Base-by-base conservation (phyloP, 2,113 vertebrate species). In the Rhegmatorhina hoffmannsi region DNA sequence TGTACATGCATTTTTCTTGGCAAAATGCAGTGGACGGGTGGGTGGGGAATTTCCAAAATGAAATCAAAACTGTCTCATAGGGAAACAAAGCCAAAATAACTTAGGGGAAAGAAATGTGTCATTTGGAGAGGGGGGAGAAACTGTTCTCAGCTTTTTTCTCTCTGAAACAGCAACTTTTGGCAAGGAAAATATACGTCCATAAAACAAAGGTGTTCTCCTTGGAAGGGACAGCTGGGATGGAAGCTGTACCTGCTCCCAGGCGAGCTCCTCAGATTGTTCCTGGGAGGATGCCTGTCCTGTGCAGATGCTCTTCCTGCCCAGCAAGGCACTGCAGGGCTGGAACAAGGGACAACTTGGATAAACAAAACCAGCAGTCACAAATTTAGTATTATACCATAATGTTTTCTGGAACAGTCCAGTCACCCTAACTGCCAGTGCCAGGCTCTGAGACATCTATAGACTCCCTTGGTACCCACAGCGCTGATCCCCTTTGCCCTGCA, bases 21-120 rank as follows among this genome's bases (percentile, higher is more conserved):
- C 38, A 89, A 95, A 95, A 89, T 40, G 26, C 11, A 89, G 38
- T 2, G 29, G 21, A 58, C 0, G 0, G 26, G 50, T 62, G 46
- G 85, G 43, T 29, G n/a, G 55, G 76, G 43, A 67, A 86, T 74
- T 94, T 90, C 74, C 63, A 90, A 79, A 92, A 92, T 73, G 26
- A 89, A 92, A 91, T 87, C 60, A 87, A 74, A 95, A 84, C 38
- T 43, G 64, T 36, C 84, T 94, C 43, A 70, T 1, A 1, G 52
- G 43, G 36, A 89, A 96, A 67, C 34, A 92, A 87, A 55, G 46
- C 38, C 15, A 75, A 94, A 91, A 74, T 73, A 9, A 87, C 21
- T 82, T 34, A 16, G 5, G 33, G 63, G 64, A 91, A 94, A 66
- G 47, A 87, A 94, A 94, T 31, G 46, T 68, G 46, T 76, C 36